Conservation (phyloP, 2,888 invertebrate genomes). For the Aleiodes testaceus region DNA sequence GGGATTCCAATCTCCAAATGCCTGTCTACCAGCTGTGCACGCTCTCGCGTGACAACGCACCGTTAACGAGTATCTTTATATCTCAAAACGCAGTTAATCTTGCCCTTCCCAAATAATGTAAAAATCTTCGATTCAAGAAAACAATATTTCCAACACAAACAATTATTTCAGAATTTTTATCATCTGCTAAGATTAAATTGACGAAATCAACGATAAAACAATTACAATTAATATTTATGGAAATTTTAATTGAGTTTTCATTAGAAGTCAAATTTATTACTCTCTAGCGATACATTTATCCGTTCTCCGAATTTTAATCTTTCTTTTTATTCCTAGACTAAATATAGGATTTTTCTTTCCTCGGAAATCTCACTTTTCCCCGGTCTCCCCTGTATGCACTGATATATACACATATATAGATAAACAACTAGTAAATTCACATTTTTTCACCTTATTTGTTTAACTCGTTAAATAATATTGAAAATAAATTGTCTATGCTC, state of each 20-base stretch:
- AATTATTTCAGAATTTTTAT: not conserved
- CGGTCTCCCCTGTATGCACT: too few relatives aligned
- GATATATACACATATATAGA: too few relatives aligned
- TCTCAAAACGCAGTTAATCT: conserved; percentile 49
- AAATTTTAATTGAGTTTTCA: not conserved
- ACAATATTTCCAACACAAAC: conserved; percentile 9
- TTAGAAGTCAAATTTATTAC: not conserved
- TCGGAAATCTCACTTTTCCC: too few relatives aligned
- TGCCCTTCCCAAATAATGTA: conserved; percentile 41
- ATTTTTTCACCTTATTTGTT: too few relatives aligned
- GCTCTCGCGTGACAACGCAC: conserved; percentile 51
- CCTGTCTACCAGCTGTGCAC: conserved; percentile 41
- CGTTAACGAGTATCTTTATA: conserved; percentile 47
- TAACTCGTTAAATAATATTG: too few relatives aligned
- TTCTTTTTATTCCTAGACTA: too few relatives aligned
- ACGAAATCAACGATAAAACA: conserved; percentile 2
- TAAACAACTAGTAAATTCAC: too few relatives aligned
- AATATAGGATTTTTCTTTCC: too few relatives aligned
- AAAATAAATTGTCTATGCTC: too few relatives aligned
- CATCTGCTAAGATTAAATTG: conserved; percentile 1
- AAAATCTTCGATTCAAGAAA: not conserved
- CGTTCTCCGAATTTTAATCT: not conserved
- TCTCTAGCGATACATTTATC: not conserved
- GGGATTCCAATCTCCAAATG: conserved; percentile 46
- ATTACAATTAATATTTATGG: conserved; percentile 19